Evolutionary conservation across 1,140 invertebrate species (phyloP), one percentile per base, ranked within the genome.

Genomic region (Leptopilina clavipes): DNA sequence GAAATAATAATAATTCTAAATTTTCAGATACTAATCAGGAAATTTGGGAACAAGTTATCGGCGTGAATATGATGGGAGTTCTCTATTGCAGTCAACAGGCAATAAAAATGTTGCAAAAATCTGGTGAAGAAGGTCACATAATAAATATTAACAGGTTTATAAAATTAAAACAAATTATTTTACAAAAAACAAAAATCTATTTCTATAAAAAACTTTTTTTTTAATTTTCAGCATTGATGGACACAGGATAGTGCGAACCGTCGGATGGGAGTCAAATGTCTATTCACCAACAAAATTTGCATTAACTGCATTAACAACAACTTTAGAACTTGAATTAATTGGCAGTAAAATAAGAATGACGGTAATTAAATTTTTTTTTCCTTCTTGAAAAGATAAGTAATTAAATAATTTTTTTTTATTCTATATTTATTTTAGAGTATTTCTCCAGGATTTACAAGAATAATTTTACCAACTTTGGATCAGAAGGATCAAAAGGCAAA

Each of bases 71-170:
- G 1, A 2, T 71, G 59, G 76, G 76, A 3, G 17, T 56, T 18
- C 8, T 77, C 18, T 31, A 56, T 37, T 77, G 76, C 11, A 25
- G 22, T 22, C 48, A 45, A 17, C 43, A 74, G 54, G 76, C 65
- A n/a, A 48, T 77, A 5, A 71, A 74, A 12, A n/a, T 73, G 10
- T 70, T 76, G 43, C 65, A 70, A 70, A 19, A 22, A 22, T 22
- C 17, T 12, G 25, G 65, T 0, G 59, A 75, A 9, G 75, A 76
- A 73, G 75, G 75, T 6, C 75, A 73, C 17, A 52, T 76, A 3
- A 74, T 77, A 40, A 73, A 77, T n/a, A 9, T 77, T 7, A 72
- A 72, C 71, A 77, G 76, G 76, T 77, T 59, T 11, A 14, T 14
- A 25, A 3, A 59, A 59, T 59, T 25, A 25, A 25, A 52, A 22